A percentile compares a stretch with the other conserved stretches of the same genome.
Conservation (phyloP, 1,140 invertebrate species). For the Trinorchestia longiramus region DNA sequence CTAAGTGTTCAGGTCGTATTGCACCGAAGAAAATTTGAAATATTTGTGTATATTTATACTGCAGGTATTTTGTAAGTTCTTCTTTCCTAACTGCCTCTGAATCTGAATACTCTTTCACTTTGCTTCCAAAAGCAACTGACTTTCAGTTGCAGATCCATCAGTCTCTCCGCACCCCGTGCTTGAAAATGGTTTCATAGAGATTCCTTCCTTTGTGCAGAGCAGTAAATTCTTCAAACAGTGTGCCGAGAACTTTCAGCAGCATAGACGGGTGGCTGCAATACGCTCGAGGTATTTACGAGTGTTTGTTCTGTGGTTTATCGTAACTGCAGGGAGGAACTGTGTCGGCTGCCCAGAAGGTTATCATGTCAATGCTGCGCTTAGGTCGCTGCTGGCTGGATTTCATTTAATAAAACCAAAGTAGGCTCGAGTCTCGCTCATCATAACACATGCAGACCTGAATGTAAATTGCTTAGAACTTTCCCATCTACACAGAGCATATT, state of each 20-base stretch:
- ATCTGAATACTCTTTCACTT: not conserved
- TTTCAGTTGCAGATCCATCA: not conserved
- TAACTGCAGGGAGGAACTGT: not conserved
- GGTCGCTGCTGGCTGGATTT: not conserved
- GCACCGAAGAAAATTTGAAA: not conserved
- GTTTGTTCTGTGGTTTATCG: not conserved
- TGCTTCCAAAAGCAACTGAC: not conserved
- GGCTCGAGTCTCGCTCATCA: not conserved
- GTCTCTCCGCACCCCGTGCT: not conserved
- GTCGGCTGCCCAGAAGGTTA: not conserved
- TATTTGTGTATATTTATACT: not conserved
- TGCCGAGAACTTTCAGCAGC: not conserved
- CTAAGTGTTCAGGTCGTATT: not conserved
- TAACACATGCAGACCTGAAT: not conserved
- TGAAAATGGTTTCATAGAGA: not conserved
- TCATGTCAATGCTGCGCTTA: not conserved
- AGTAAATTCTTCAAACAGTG: not conserved
- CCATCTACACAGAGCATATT: not conserved
- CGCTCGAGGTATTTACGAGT: constrained; percentile 6
- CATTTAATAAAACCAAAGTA: not conserved
- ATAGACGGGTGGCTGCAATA: not conserved
- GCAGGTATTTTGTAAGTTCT: not conserved
- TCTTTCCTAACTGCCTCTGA: not conserved
- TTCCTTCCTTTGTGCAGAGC: not conserved
- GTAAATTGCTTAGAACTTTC: not conserved